Evolutionary conservation across 2,113 vertebrate species (phyloP).

Genomic region (Cercocebus atys): DNA sequence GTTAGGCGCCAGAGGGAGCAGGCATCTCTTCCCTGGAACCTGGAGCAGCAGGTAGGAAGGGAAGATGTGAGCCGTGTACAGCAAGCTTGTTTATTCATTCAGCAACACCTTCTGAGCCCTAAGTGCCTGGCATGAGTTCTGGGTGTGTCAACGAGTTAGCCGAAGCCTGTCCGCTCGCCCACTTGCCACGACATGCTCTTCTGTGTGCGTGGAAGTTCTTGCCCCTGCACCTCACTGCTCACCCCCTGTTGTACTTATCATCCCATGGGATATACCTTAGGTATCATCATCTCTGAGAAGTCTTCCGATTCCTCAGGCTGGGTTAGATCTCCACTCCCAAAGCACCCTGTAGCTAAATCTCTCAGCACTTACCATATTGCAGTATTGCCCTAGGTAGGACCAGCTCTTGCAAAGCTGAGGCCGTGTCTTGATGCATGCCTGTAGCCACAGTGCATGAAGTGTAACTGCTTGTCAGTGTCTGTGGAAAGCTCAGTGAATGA

Average conservation of each 20-base stretch:
- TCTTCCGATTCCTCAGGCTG: too few species aligned
- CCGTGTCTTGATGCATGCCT: not conserved
- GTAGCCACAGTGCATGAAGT: too few species aligned
- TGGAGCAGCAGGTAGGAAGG: not conserved
- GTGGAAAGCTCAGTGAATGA: not conserved
- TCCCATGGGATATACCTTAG: not conserved
- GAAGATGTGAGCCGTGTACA: not conserved
- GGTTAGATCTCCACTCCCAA: not conserved
- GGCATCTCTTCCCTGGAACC: not conserved
- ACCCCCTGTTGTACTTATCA: not conserved
- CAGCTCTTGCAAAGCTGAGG: not conserved
- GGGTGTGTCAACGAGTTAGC: too few species aligned
- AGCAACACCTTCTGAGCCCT: not conserved
- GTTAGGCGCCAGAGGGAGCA: rapidly evolving
- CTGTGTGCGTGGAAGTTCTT: not conserved
- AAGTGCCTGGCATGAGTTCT: not conserved
- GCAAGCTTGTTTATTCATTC: not conserved
- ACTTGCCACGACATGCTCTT: rapidly evolving
- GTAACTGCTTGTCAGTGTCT: not conserved
- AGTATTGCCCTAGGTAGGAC: rapidly evolving
- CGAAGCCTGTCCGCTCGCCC: rapidly evolving
- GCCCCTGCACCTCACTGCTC: not conserved
- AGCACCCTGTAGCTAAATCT: not conserved
- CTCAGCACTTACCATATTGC: too few species aligned
- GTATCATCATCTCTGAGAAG: not conserved